phyloP scores from a whole-genome alignment of 2,797 vertebrate genomes.

The Lepus oiostolus region DNA sequence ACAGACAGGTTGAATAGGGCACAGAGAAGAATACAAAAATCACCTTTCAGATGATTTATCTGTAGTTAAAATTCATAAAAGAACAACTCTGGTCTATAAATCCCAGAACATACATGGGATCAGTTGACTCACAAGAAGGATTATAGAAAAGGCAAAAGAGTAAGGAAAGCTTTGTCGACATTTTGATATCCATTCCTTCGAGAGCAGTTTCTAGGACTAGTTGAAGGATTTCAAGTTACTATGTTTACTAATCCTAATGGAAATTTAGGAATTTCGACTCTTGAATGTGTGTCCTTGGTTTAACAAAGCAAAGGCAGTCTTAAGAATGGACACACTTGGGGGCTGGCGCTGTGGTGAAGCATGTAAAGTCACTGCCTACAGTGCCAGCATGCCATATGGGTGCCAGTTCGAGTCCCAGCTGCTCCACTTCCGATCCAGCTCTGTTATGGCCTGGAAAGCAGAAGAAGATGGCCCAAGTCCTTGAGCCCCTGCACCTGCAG shows the following conservation, averaged over 20 bases:
- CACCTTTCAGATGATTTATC: background rate
- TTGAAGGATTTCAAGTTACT: background rate
- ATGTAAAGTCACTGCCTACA: too few relatives aligned
- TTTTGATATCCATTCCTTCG: background rate
- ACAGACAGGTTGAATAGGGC: background rate
- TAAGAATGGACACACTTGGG: background rate
- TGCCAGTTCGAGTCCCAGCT: too few relatives aligned
- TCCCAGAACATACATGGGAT: conserved; percentile 29
- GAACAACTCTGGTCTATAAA: conserved; percentile 23
- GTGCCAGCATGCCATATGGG: too few relatives aligned
- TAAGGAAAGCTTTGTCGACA: conserved; percentile 11
- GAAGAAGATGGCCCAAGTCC: too few relatives aligned
- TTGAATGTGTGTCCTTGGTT: background rate
- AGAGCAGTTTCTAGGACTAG: background rate
- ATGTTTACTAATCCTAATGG: background rate
- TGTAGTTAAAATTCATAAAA: conserved; percentile 7
- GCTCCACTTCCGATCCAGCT: too few relatives aligned
- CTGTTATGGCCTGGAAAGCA: too few relatives aligned
- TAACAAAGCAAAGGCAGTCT: background rate
- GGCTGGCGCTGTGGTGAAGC: too few relatives aligned
- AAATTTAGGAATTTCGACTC: background rate
- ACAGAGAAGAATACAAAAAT: background rate
- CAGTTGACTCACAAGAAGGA: background rate
- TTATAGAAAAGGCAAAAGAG: background rate
- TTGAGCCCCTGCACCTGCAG: too few relatives aligned